phyloP scores from a whole-genome alignment of 2,113 vertebrate species.

The Microcebus lehilahytsara region DNA sequence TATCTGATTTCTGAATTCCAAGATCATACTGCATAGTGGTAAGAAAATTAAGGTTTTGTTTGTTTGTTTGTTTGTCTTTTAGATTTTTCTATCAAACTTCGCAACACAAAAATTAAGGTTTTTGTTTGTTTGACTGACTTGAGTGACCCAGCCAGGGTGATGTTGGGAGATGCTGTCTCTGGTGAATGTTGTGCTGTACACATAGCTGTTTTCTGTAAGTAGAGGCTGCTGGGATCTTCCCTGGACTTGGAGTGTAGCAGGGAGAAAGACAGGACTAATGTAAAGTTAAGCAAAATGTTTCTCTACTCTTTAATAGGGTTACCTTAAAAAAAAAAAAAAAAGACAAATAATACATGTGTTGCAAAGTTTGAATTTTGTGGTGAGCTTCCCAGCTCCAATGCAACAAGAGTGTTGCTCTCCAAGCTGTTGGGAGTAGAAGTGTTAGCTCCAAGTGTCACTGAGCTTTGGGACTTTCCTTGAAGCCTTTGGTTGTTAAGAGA shows the following conservation, averaged over 20 bases:
- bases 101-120: neutral
- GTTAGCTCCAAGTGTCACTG: neutral
- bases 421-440: accelerated
- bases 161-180: neutral
- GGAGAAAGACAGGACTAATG: neutral
- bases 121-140: no score
- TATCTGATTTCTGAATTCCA: neutral
- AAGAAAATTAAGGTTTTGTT: neutral
- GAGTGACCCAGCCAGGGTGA: neutral
- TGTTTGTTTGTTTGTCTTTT: no score
- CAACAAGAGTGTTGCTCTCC: neutral
- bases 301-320: neutral
- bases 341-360: neutral
- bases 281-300: neutral
- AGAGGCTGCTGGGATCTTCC: neutral
- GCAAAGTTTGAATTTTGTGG: neutral
- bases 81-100: no score
- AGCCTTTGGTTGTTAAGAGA: neutral
- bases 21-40: neutral
- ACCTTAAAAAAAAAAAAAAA: neutral
- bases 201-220: neutral
- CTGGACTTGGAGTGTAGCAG: neutral
- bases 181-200: neutral
- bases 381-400: neutral
- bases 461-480: neutral